Evolutionary conservation across 2,113 vertebrate species (phyloP), one percentile per base, ranked within the genome.

Genomic region (Hydrolagus affinis): DNA sequence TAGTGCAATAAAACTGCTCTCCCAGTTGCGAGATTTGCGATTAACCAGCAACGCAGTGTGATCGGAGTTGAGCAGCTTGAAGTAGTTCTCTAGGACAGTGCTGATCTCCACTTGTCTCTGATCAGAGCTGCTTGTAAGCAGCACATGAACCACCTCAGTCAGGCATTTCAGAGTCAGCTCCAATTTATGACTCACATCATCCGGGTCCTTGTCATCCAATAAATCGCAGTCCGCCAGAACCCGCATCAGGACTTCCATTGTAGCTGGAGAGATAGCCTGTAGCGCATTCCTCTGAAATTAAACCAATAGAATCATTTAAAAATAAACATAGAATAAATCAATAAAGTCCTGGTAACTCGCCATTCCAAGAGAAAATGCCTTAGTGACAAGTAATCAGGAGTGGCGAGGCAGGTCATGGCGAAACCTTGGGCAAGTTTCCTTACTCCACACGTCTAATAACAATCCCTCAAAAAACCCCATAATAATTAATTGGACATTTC

Each of bases 51-150:
- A 93, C 0, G 94, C 91, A 9, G 95, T 93, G 12, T 95, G 96
- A 90, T 99, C 97, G 0, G 96, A 98, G 92, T 99, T 99, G 25
- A 99, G 95, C 88, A 98, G 89, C 89, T 99, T 99, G 91, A 99
- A 99, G 90, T 98, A 99, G 90, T 96, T 97, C 90, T 99, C 98
- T 87, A 99, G 75, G 89, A 99, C 92, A 1, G 95, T 95, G 87
- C 94, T 94, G 0, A 98, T 98, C 89, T 99, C 98, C 71, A 99
- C 98, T 80, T 98, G 98, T 85, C 98, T 95, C 89, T 98, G 96
- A 89, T 99, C 97, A 0, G 97, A 98, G 91, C 97, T 99, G 90
- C 97, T 96, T 71, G 92, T 95, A 77, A 99, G 93, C 80, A 99
- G 96, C 70, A 96, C 93, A 87, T 97, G 97, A 19, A 99, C 96